Evolutionary conservation across 2,113 vertebrate species (phyloP).

Genomic region (Antigone vipio): DNA sequence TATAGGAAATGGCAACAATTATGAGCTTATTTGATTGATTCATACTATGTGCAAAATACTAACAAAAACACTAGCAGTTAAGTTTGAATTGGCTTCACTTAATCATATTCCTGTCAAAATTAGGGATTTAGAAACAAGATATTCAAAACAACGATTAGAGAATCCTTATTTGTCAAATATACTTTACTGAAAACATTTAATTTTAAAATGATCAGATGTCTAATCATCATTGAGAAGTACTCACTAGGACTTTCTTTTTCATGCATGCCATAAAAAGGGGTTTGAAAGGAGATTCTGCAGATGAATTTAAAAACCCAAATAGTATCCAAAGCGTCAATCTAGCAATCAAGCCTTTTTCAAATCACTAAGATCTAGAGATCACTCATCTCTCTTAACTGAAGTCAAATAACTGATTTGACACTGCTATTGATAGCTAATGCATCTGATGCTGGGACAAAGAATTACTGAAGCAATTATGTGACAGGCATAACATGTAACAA

Average conservation of each 20-base stretch:
- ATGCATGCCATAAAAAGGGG: neutral
- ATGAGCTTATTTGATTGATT: slow-evolving; percentile 49
- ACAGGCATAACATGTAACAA: neutral
- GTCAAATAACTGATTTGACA: neutral
- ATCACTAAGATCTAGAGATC: neutral
- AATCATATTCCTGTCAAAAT: neutral
- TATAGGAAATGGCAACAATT: slow-evolving; percentile 12
- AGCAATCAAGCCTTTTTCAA: neutral
- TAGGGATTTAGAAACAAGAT: neutral
- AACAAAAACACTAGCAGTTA: slow-evolving; percentile 13
- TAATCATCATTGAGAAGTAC: neutral
- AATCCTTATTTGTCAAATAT: neutral
- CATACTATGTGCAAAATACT: slow-evolving; percentile 9
- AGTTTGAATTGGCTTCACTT: slow-evolving; percentile 38
- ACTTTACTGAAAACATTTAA: neutral
- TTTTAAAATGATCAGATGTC: neutral
- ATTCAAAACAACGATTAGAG: neutral
- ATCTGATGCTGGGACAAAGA: neutral
- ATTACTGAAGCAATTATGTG: neutral
- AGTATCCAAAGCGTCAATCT: neutral
- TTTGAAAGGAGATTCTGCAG: neutral
- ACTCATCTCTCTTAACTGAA: neutral
- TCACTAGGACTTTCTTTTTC: neutral
- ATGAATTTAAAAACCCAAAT: neutral
- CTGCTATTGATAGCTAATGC: neutral